Conservation (phyloP, 2,113 vertebrate genomes). For the Fukomys damarensis region DNA sequence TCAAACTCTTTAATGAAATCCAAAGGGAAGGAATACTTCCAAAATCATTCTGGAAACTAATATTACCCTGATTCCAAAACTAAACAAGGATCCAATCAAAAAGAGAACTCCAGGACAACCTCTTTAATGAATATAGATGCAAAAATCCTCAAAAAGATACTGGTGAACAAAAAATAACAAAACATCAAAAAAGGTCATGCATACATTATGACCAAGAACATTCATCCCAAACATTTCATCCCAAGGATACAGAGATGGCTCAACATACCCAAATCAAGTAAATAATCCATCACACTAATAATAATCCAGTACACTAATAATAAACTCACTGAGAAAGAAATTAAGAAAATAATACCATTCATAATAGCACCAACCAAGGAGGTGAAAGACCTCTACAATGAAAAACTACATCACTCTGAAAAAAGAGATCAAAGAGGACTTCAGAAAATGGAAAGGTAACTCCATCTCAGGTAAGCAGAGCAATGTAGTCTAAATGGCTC, state of each 20-base stretch:
- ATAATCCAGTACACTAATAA: no score
- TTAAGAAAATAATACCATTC: neutral
- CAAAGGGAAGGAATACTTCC: neutral
- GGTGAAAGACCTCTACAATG: no score
- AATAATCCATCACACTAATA: neutral
- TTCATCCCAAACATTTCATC: no score
- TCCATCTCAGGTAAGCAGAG: neutral
- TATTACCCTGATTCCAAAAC: neutral
- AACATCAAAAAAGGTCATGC: neutral
- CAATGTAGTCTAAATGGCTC: neutral
- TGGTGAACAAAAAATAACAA: neutral
- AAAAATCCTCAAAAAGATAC: neutral
- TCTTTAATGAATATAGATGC: neutral
- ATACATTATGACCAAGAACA: neutral
- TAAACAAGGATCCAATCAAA: neutral
- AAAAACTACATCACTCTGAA: no score
- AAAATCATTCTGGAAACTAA: neutral
- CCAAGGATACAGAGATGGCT: neutral
- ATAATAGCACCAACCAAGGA: no score
- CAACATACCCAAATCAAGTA: neutral
- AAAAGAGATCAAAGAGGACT: no score
- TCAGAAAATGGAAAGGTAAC: neutral
- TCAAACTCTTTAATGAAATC: neutral
- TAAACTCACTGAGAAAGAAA: no score
- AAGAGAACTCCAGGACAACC: neutral